Base-by-base conservation (phyloP, 1,140 invertebrate species). In the Oscheius sp. region DNA sequence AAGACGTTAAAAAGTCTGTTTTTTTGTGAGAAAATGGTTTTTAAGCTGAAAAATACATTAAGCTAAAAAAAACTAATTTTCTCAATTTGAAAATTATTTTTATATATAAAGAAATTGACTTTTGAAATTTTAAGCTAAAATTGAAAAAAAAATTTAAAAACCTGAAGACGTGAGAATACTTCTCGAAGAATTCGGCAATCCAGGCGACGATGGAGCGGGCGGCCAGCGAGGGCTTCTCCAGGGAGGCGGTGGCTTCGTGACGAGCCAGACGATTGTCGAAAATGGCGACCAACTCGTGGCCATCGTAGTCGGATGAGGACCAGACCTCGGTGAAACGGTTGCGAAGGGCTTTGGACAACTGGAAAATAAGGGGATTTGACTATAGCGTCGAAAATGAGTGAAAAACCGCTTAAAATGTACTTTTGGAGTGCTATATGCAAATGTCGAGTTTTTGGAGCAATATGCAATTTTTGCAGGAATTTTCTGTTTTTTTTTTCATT, bases 271-370 rank as follows among this genome's bases (percentile, higher is more conserved):
- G 64, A 10, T 74, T 75, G 36, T 73, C 89, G 73, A 95, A 89
- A 58, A 94, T 92, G 10, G 85, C 79, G 2, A 90, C 84, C 23
- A 97, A 87, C 86, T 97, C 94, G 15, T 89, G 85, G 58, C 86
- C 84, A 29, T 89, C 85, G 13, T 87, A 88, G 32, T 90, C 90
- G 74, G 88, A 88, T 32, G 92, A 91, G 80, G 95, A 98, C 97
- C 97, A 99, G 81, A 99, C 95, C 88, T 99, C 97, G 0, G 96
- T 99, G 79, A 99, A 96, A 64, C 97, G 89, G 87, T 99, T 99
- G 66, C 96, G 88, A 2, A 99, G 85, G 0, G 97, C 96, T 10
- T 95, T 95, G 0, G 97, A 99, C 10, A 99, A 86, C 88, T 90
- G 68, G 26, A 82, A 80, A 65, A 49, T 55, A 20, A 15, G n/a